Evolutionary conservation across 2,888 invertebrate genomes (phyloP), one percentile per base, ranked within the genome.

Genomic region (Dorcus parallelipipedus): DNA sequence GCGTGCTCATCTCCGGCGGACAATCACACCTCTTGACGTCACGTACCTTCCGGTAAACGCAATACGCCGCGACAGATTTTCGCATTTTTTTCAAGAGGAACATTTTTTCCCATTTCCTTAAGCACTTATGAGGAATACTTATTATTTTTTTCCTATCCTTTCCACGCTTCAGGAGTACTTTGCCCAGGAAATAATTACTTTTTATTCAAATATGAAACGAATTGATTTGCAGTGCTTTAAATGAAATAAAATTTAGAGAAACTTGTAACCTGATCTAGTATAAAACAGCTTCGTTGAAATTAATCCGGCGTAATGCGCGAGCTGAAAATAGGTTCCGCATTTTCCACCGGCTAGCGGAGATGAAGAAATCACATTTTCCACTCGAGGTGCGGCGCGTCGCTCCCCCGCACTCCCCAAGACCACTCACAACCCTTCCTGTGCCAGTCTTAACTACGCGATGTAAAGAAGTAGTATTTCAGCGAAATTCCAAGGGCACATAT

Each of bases 301-400:
- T 57, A 58, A 58, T 58, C 53, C 54, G 54, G 49, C 43, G 58
- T 54, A 53, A 53, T 48, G 54, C 54, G 53, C 58, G 58, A 53
- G 58, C 43, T 49, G 43, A 54, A 49, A 58, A 58, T 53, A 49
- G 52, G 52, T 49, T 54, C 54, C 49, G 43, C 49, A 54, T 54
- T 58, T 58, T 54, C 38, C 54, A 51, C 56, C 51, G 50, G 56
- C 56, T 43, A 48, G 56, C 53, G 64, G 69, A 75, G 74, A 78
- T 75, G 77, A 78, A 78, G 77, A 78, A 78, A 78, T 78, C 76
- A 75, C 75, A 77, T 78, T 78, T 78, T 78, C 76, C 76, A 78
- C 77, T 78, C 72, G 72, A 76, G 71, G 72, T 73, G 70, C 61
- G 63, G 63, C 66, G 60, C 59, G 51, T 65, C 61, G 55, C 47